phyloP scores from a whole-genome alignment of 2,797 vertebrate species.

The Pipistrellus kuhlii region DNA sequence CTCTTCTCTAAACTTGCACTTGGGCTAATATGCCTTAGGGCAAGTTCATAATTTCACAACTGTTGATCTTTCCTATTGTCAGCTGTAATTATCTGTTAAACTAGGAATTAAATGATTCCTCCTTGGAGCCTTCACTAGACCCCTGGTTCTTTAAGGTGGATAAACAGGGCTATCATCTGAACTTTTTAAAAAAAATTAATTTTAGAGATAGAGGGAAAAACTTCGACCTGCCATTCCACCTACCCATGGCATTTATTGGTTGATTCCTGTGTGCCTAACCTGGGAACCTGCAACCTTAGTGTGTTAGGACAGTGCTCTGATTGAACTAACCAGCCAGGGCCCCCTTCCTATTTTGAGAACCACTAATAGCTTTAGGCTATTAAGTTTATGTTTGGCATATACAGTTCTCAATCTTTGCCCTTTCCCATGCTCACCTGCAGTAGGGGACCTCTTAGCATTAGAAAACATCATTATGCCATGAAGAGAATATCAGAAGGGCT shows the following conservation, averaged over 20 bases:
- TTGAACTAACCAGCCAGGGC: not conserved
- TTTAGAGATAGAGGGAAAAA: not conserved
- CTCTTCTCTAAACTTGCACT: constrained; percentile 13
- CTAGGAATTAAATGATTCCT: not conserved
- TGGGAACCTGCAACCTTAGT: not conserved
- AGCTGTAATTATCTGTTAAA: constrained; percentile 6
- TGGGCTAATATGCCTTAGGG: not conserved
- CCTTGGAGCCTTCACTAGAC: not conserved
- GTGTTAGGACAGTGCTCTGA: not conserved
- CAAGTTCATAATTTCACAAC: constrained; percentile 27
- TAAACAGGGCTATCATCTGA: not conserved
- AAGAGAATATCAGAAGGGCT: not conserved
- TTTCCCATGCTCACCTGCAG: not conserved
- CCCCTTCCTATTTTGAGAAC: not conserved
- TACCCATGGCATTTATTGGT: not conserved
- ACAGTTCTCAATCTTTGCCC: not conserved
- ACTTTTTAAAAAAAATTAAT: not conserved
- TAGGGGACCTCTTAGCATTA: not conserved
- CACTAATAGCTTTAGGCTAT: not conserved
- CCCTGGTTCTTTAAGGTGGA: not conserved
- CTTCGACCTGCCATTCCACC: not conserved
- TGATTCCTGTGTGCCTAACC: not conserved
- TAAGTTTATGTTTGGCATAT: not conserved
- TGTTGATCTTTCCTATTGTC: constrained; percentile 26
- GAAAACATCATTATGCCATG: not conserved